Conservation (phyloP, 1,140 invertebrate species). For the Temnothorax curvispinosus region DNA sequence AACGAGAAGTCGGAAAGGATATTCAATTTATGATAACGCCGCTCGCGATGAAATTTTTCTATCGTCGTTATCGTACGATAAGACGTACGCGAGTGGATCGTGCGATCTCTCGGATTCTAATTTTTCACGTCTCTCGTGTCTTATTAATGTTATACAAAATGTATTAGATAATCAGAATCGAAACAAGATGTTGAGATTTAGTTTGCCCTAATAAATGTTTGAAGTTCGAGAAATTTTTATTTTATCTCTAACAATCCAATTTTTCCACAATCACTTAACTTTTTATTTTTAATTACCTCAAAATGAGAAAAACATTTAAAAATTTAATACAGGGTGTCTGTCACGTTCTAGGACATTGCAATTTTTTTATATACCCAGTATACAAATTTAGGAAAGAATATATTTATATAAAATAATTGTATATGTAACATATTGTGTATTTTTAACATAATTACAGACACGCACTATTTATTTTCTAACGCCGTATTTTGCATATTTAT, state of each 20-base stretch:
- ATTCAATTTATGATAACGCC: slow-evolving; percentile 43
- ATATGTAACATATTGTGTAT: neutral
- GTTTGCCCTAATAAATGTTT: neutral
- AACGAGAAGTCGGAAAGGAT: slow-evolving; percentile 13
- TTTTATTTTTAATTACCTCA: neutral
- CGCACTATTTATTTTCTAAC: neutral
- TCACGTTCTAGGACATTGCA: neutral
- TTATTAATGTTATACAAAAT: neutral
- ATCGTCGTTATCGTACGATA: slow-evolving; percentile 30
- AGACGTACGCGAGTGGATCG: neutral
- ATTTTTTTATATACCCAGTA: neutral
- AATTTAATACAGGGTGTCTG: neutral
- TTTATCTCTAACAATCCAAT: neutral
- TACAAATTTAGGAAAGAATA: neutral
- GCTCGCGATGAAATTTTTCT: slow-evolving; percentile 25
- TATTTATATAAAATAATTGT: neutral
- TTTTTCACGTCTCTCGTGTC: neutral
- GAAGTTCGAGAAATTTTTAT: neutral
- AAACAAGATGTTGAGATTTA: neutral
- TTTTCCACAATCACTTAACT: neutral
- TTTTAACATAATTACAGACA: neutral
- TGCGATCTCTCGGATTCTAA: neutral
- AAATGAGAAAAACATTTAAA: neutral
- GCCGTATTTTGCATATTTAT: neutral
- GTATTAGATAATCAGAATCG: neutral